Conservation (phyloP, 1,140 invertebrate species). For the Agrypnia vestita region DNA sequence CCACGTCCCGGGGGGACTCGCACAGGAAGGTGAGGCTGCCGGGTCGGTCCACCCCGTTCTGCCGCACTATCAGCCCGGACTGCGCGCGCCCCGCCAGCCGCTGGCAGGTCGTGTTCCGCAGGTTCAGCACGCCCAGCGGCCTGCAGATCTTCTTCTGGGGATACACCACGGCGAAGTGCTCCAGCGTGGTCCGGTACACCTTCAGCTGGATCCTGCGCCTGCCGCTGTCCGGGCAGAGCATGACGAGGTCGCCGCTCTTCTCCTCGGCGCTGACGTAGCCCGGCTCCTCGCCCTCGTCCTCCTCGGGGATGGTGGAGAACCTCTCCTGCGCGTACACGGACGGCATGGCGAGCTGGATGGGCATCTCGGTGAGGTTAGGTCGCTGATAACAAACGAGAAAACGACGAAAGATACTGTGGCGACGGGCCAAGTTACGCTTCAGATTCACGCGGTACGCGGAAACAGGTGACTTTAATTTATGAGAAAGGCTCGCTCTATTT, state of each 20-base stretch:
- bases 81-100: conserved; percentile 67
- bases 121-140: conserved; percentile 77
- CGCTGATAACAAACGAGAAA: neutral
- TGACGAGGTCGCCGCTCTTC: conserved; percentile 77
- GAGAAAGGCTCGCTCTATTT: neutral
- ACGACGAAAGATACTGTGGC: conserved; percentile 6
- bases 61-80: conserved; percentile 74
- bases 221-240: conserved; percentile 74
- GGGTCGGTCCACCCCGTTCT: conserved; percentile 77
- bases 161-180: conserved; percentile 80
- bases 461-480: neutral
- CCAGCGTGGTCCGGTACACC: conserved; percentile 78
- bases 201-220: conserved; percentile 77
- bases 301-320: conserved; percentile 52
- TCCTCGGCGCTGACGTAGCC: conserved; percentile 74
- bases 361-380: conserved; percentile 39
- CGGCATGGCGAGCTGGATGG: conserved; percentile 55
- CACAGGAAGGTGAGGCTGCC: conserved; percentile 76
- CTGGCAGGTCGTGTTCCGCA: conserved; percentile 76
- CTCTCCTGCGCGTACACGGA: conserved; percentile 52
- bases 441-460: conserved; percentile 20
- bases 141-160: conserved; percentile 78
- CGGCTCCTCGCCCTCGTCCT: conserved; percentile 63
- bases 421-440: neutral
- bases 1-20: conserved; percentile 74